Evolutionary conservation across 2,797 vertebrate species (phyloP).

Genomic region (Diplodus sargus): DNA sequence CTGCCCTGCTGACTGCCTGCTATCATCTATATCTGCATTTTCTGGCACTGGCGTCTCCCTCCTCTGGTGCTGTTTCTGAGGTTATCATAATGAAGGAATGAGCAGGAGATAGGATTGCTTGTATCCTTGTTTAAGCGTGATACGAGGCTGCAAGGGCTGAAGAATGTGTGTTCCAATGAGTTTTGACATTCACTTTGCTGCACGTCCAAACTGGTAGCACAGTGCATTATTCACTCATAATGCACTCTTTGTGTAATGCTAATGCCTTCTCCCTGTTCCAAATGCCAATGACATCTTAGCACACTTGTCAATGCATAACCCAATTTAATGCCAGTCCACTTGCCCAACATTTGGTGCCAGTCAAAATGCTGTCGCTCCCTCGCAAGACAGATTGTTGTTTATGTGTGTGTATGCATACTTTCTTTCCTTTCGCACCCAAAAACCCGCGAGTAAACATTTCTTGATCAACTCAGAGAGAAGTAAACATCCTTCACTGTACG

Average conservation of each 20-base stretch:
- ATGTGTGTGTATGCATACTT: conserved; percentile 18
- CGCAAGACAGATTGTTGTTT: conserved; percentile 32
- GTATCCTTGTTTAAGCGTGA: conserved; percentile 83
- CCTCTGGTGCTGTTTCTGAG: conserved; percentile 38
- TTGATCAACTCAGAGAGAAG: not conserved
- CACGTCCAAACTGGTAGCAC: conserved; percentile 91
- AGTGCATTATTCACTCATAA: conserved; percentile 93
- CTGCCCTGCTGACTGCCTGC: conserved; percentile 46
- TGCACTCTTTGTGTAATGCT: conserved; percentile 88
- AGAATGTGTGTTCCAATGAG: conserved; percentile 91
- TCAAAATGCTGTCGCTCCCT: conserved; percentile 58
- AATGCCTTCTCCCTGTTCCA: conserved; percentile 82
- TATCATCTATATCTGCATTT: conserved; percentile 53
- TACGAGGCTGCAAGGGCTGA: conserved; percentile 88
- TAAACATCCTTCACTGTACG: conserved; percentile 25
- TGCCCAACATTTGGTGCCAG: conserved; percentile 44
- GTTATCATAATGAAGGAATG: conserved; percentile 71
- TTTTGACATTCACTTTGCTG: conserved; percentile 95
- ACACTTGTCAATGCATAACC: conserved; percentile 75
- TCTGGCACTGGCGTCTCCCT: conserved; percentile 37
- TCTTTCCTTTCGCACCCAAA: conserved; percentile 16
- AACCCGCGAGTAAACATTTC: not conserved
- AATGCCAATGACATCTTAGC: conserved; percentile 76
- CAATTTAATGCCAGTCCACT: conserved; percentile 68
- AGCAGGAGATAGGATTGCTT: conserved; percentile 71